phyloP scores from a whole-genome alignment of 2,113 vertebrate genomes.

The Synchiropus splendidus region DNA sequence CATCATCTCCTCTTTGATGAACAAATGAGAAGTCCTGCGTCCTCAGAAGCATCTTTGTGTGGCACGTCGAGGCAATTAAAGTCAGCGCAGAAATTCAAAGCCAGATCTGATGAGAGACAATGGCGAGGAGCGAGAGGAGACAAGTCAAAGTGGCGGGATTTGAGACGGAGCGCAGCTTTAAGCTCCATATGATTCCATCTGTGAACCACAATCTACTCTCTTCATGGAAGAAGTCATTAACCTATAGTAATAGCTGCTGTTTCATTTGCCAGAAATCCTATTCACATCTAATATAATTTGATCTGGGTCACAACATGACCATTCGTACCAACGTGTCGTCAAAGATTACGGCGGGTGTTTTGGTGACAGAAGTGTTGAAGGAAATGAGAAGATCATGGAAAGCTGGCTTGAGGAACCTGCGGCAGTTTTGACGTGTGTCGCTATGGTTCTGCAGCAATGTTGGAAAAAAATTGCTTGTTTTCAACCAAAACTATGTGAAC shows the following conservation, averaged over 20 bases:
- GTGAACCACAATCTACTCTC: conserved; percentile 94
- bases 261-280: conserved; percentile 99
- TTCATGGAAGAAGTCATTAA: conserved; percentile 99
- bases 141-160: conserved; percentile 4
- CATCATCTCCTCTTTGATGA: conserved; percentile 52
- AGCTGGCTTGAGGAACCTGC: no score
- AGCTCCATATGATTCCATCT: conserved; percentile 82
- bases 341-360: not conserved
- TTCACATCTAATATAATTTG: conserved; percentile 99
- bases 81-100: conserved; percentile 34
- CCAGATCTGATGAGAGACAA: conserved; percentile 20
- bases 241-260: conserved; percentile 99
- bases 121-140: conserved; percentile 31
- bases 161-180: no score
- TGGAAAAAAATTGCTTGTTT: no score
- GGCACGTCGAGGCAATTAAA: conserved; percentile 50
- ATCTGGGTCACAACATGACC: conserved; percentile 98
- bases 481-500: no score
- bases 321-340: no score
- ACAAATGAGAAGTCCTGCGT: conserved; percentile 38
- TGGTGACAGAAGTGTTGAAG: no score
- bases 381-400: no score
- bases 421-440: no score
- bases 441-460: no score
- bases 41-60: conserved; percentile 38